phyloP scores from a whole-genome alignment of 2,888 invertebrate genomes.

The Drosophila demipolita region DNA sequence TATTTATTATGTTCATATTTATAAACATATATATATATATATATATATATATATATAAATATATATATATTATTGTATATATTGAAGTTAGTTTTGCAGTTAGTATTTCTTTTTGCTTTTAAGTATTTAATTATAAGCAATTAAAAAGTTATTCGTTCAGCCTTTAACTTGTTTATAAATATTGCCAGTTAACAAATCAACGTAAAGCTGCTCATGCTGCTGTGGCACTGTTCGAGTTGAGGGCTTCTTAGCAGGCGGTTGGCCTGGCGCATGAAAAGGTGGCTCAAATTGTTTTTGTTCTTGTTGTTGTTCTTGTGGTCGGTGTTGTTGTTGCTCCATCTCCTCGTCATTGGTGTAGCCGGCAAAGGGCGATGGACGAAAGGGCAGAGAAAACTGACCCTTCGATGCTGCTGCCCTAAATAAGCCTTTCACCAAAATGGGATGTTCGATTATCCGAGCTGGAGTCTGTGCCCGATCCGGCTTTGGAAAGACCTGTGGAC shows the following conservation, averaged over 20 bases:
- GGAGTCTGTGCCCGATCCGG: not conserved
- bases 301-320: not conserved
- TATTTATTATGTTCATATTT: not conserved
- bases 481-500: conserved; percentile 58
- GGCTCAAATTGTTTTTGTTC: conserved; percentile 25
- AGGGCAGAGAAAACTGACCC: conserved; percentile 59
- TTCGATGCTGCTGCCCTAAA: conserved; percentile 17
- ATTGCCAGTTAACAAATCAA: conserved; percentile 60
- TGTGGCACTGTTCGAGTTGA: conserved; percentile 2
- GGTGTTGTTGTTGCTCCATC: not conserved
- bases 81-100: not conserved
- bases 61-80: not conserved
- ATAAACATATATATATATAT: not conserved
- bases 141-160: conserved; percentile 14
- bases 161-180: conserved; percentile 59
- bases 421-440: conserved; percentile 46
- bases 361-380: conserved; percentile 73
- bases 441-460: not conserved
- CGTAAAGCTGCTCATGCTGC: conserved; percentile 18
- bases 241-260: conserved; percentile 24
- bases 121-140: not conserved
- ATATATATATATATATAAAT: not conserved
- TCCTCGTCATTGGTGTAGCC: conserved; percentile 61
- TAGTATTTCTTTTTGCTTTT: not conserved
- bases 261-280: conserved; percentile 46